These are phyloP conservation scores for Calephelis virginiensis DNA, from an alignment of 1,140 invertebrate species.

Conservation along the genomic window DNA sequence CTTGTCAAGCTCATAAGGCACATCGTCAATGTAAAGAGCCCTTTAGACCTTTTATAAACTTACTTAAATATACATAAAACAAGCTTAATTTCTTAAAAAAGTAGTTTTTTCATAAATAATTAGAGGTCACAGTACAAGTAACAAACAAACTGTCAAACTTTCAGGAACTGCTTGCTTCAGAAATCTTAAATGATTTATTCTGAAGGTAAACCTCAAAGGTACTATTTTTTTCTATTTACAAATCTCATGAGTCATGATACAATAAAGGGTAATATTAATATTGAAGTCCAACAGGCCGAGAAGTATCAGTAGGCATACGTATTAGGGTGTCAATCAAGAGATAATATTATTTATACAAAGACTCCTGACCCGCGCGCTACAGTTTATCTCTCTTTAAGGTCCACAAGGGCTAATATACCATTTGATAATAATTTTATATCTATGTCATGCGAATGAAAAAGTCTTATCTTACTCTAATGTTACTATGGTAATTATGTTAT, in stretches of 20 bases:
- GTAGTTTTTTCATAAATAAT: too few relatives aligned
- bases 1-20: neutral
- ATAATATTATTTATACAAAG: slow-evolving; percentile 40
- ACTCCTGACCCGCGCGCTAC: slow-evolving; percentile 41
- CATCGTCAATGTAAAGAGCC: neutral
- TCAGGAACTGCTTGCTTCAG: too few relatives aligned
- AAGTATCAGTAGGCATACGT: slow-evolving; percentile 20
- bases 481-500: slow-evolving; percentile 7
- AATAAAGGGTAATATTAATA: too few relatives aligned
- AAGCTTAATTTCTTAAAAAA: too few relatives aligned
- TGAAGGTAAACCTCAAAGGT: too few relatives aligned
- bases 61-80: too few relatives aligned
- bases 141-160: too few relatives aligned
- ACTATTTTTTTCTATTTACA: neutral
- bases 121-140: too few relatives aligned
- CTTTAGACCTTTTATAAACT: too few relatives aligned
- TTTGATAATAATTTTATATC: slow-evolving; percentile 30
- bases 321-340: slow-evolving; percentile 26
- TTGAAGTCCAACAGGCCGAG: too few relatives aligned
- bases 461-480: slow-evolving; percentile 27
- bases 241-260: neutral
- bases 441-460: slow-evolving; percentile 37
- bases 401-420: slow-evolving; percentile 38
- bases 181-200: too few relatives aligned
- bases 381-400: slow-evolving; percentile 39